A percentile compares a stretch with the other conserved stretches of the same genome.
These are phyloP conservation scores for Nycticorax nycticorax DNA, from an alignment of 2,113 vertebrate species.

Conservation along the genomic window DNA sequence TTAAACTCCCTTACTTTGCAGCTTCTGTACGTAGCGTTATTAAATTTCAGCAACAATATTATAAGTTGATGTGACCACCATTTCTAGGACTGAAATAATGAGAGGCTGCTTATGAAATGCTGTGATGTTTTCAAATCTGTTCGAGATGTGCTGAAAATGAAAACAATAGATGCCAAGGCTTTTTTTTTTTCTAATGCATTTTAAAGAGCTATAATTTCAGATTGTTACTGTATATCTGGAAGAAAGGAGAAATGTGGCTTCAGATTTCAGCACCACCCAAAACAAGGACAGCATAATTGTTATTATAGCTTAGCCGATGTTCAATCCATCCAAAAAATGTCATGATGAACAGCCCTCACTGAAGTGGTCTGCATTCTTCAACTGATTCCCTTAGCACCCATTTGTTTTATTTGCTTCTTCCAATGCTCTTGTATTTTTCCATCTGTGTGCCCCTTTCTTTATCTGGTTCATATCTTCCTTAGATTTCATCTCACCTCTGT, in stretches of 20 bases:
- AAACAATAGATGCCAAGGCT: background rate
- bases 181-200: background rate
- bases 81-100: conserved; percentile 19
- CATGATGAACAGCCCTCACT: background rate
- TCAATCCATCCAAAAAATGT: background rate
- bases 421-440: background rate
- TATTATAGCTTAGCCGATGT: background rate
- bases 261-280: background rate
- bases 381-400: background rate
- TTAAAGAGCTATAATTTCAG: background rate
- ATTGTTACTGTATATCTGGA: background rate
- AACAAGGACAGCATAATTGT: background rate
- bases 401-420: background rate
- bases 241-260: background rate
- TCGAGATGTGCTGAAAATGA: background rate
- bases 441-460: background rate
- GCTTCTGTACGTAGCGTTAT: background rate
- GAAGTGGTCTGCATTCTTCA: background rate
- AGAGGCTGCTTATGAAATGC: background rate
- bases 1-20: background rate
- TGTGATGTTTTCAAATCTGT: background rate
- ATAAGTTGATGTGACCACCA: background rate
- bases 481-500: background rate
- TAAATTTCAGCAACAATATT: conserved; percentile 14
- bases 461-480: background rate